Conservation (phyloP, 2,888 invertebrate species). For the Morpho deidamia region DNA sequence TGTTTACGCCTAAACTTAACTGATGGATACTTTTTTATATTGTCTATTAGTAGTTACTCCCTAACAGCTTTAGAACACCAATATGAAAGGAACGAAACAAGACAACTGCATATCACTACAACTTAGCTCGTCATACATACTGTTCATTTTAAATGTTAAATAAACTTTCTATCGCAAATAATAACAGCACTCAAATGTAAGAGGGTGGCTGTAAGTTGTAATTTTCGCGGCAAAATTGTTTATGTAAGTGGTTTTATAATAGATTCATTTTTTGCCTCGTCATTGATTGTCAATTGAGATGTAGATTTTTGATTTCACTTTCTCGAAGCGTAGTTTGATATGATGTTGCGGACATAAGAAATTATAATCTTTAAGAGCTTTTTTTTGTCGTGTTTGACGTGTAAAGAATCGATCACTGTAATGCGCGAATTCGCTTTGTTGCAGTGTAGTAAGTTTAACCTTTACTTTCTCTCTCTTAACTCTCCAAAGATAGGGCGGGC, state of each 20-base stretch:
- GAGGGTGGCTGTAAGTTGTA: constrained; percentile 25
- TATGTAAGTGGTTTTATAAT: constrained; percentile 30
- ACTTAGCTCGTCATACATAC: neutral
- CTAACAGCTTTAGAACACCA: too few species aligned
- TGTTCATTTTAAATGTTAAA: neutral
- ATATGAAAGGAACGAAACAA: too few species aligned
- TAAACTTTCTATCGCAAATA: constrained; percentile 26
- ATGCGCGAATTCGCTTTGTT: too few species aligned
- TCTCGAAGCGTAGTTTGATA: constrained; percentile 14
- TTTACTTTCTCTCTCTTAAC: too few species aligned
- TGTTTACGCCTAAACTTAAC: too few species aligned
- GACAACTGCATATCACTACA: too few species aligned
- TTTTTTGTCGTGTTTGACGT: neutral
- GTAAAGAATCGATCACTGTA: too few species aligned
- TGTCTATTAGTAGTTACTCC: too few species aligned
- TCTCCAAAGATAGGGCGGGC: too few species aligned
- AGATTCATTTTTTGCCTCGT: constrained; percentile 36
- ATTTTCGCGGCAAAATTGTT: constrained; percentile 27
- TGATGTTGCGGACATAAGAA: neutral
- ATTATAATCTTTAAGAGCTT: neutral
- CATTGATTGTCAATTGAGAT: constrained; percentile 43
- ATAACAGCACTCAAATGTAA: constrained; percentile 25
- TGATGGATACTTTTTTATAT: too few species aligned
- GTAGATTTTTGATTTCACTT: constrained; percentile 34
- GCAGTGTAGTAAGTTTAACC: too few species aligned